Evolutionary conservation across 1,140 invertebrate species (phyloP), one percentile per base, ranked within the genome.

Genomic region (Calliphora vicina): DNA sequence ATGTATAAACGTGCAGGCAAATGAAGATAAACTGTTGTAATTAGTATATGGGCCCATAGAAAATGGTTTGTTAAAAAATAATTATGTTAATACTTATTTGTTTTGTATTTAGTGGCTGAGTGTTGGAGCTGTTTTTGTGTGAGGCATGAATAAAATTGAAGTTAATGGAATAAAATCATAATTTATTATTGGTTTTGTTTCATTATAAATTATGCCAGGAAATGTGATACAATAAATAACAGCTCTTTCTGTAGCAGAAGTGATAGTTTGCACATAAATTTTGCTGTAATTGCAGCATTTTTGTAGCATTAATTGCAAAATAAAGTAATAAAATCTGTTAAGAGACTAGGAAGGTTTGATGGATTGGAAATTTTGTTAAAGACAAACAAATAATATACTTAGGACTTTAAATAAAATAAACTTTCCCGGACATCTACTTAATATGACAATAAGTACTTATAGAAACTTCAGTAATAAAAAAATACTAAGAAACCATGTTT

Each of bases 1-100:
- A 35, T 35, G 61, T 67, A 10, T 67, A 23, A 67, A n/a, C n/a
- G n/a, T n/a, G n/a, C n/a, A 23, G 50, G 50, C 50, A 78, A 78
- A 78, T 78, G 35, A 78, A 78, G 74, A 78, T 78, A 78, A 78
- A 78, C 74, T 78, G 74, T n/a, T 42, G 74, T 78, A 78, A 78
- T 78, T 78, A 78, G 74, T 43, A 78, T 78, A 35, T 35, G 35
- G 35, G n/a, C n/a, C 74, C n/a, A 43, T 78, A 15, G 35, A 78
- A 35, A 35, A 35, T 78, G n/a, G 35, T 78, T 23, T 23, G 42
- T 45, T 43, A 43, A 78, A 78, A 78, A 78, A 78, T 78, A 43
- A 78, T 78, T 78, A 45, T 78, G 74, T 45, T 78, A 78, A 78
- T 78, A 45, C 23, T 76, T 76, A 35, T 76, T 76, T 35, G 15